Conservation (phyloP, 92 coral and sea anemone genomes). For the Porites cylindrica region DNA sequence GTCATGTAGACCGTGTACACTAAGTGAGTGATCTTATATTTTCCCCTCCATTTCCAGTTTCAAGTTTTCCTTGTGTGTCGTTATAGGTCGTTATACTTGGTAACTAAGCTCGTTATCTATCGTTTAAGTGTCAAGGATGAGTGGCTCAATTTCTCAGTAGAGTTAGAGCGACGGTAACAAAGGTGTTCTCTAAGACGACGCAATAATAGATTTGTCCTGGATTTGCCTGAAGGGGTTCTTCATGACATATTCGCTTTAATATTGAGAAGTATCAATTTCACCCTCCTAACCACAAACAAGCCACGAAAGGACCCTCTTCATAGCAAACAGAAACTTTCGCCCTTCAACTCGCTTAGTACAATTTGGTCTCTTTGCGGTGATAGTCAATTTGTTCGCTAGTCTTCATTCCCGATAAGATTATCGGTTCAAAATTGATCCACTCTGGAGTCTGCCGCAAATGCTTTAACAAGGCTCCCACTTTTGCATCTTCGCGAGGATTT, state of each 20-base stretch:
- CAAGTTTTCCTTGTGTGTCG: background rate
- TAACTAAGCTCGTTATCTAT: background rate
- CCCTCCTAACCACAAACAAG: background rate
- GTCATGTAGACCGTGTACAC: background rate
- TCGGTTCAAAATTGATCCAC: constrained; percentile 38
- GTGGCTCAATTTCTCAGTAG: constrained; percentile 26
- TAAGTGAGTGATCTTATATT: too few species aligned
- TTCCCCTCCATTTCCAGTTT: background rate
- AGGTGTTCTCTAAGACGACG: background rate
- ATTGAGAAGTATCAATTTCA: background rate
- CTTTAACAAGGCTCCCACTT: background rate
- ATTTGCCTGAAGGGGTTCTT: background rate
- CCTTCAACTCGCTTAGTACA: background rate
- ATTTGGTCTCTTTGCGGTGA: constrained; percentile 8
- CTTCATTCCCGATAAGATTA: constrained; percentile 42
- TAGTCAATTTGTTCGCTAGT: constrained; percentile 31
- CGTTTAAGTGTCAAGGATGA: background rate
- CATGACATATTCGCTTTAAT: background rate
- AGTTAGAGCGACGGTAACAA: constrained; percentile 36
- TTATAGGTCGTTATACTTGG: background rate
- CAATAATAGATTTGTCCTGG: background rate
- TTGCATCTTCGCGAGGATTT: too few species aligned
- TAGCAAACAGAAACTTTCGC: background rate
- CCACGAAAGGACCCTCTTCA: background rate
- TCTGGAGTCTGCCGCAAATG: background rate